Evolutionary conservation across 2,888 invertebrate genomes (phyloP).

Genomic region (Euphydryas editha): DNA sequence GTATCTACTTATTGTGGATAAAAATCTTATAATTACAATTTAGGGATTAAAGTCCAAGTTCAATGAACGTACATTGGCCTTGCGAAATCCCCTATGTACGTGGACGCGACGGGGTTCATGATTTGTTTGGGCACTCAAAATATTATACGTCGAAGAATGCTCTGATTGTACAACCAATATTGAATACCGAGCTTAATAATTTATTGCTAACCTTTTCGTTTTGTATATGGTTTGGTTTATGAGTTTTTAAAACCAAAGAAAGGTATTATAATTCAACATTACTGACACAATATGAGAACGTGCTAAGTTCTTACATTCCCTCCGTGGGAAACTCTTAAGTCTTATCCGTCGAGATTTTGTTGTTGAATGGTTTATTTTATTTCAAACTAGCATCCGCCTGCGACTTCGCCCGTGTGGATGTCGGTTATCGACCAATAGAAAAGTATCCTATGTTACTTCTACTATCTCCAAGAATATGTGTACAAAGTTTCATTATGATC

Average conservation of each 20-base stretch:
- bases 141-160: slow-evolving; percentile 26
- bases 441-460: too few species aligned
- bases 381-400: too few species aligned
- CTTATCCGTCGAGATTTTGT: not conserved
- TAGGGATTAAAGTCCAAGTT: slow-evolving; percentile 56
- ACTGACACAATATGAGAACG: not conserved
- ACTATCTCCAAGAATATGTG: too few species aligned
- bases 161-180: slow-evolving; percentile 29
- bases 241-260: slow-evolving; percentile 9
- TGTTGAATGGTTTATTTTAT: too few species aligned
- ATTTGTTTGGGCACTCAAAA: slow-evolving; percentile 31
- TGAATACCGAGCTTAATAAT: slow-evolving; percentile 15
- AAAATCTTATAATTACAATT: slow-evolving; percentile 72
- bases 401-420: too few species aligned
- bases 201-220: slow-evolving; percentile 12
- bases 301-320: not conserved
- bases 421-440: too few species aligned
- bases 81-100: slow-evolving; percentile 36
- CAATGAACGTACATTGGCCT: slow-evolving; percentile 48
- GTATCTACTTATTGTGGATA: slow-evolving; percentile 61
- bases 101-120: slow-evolving; percentile 29
- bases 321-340: not conserved
- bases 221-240: slow-evolving; percentile 2
- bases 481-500: too few species aligned
- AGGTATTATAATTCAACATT: not conserved